These are phyloP conservation scores for Austrolebias charrua DNA, from an alignment of 2,797 vertebrate species.

Conservation along the genomic window DNA sequence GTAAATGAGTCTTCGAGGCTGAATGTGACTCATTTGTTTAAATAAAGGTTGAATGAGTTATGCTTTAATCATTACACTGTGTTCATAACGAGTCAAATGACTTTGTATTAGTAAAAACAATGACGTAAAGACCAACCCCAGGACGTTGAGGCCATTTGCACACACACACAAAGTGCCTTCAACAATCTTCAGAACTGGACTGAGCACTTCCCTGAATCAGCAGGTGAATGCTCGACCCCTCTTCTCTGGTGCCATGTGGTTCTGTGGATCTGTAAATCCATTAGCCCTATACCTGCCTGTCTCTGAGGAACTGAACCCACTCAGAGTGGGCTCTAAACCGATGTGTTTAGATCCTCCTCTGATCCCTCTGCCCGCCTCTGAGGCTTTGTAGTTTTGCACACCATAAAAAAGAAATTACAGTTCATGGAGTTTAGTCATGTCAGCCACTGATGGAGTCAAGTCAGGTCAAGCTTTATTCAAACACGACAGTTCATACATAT, in stretches of 20 bases:
- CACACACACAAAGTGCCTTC: conserved; percentile 37
- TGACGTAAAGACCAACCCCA: not conserved
- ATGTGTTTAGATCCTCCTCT: conserved; percentile 13
- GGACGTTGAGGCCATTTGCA: conserved; percentile 25
- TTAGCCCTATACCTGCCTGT: conserved; percentile 44
- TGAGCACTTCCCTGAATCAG: conserved; percentile 46
- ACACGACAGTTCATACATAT: conserved; percentile 39
- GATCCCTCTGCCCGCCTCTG: conserved; percentile 27
- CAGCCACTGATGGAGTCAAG: conserved; percentile 23
- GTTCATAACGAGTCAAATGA: conserved; percentile 3
- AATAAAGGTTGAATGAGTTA: too few relatives aligned
- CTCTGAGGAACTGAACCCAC: conserved; percentile 44
- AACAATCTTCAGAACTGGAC: conserved; percentile 45
- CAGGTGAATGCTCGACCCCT: conserved; percentile 49
- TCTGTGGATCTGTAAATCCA: conserved; percentile 60
- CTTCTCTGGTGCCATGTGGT: conserved; percentile 41
- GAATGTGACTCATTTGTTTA: too few relatives aligned
- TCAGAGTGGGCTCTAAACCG: conserved; percentile 19
- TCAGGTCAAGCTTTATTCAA: conserved; percentile 44
- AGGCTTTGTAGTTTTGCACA: conserved; percentile 26
- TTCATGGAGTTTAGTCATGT: conserved; percentile 35
- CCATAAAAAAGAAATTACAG: conserved; percentile 27
- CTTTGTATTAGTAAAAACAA: not conserved
- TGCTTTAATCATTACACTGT: conserved; percentile 16
- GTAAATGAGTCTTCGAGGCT: too few relatives aligned